Evolutionary conservation across 2,888 invertebrate genomes (phyloP).

Genomic region (Agrotis segetum): DNA sequence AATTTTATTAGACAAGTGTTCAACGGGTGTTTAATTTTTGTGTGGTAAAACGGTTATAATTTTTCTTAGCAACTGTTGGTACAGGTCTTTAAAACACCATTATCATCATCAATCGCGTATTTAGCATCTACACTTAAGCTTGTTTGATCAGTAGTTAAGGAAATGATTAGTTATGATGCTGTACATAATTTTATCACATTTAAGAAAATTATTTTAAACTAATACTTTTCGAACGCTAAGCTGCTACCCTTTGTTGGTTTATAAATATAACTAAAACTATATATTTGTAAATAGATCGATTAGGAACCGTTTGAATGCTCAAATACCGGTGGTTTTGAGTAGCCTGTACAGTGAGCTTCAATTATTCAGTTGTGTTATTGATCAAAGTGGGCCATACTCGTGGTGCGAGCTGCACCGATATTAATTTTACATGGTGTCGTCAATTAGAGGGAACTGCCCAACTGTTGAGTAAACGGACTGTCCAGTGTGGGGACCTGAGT

Average conservation of each 20-base stretch:
- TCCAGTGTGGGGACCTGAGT: background rate
- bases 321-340: background rate
- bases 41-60: too few species aligned
- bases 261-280: background rate
- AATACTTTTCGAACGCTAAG: background rate
- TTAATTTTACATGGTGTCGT: background rate
- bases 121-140: too few species aligned
- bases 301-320: background rate
- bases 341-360: background rate
- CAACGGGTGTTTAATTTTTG: too few species aligned
- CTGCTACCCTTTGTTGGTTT: background rate
- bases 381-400: background rate
- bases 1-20: too few species aligned
- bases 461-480: background rate
- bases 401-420: background rate
- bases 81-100: too few species aligned
- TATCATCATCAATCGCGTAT: too few species aligned
- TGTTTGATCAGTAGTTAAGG: too few species aligned
- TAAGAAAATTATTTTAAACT: too few species aligned
- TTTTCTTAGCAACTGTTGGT: too few species aligned
- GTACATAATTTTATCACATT: too few species aligned
- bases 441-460: background rate
- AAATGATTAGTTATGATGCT: too few species aligned
- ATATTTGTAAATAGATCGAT: slow-evolving; percentile 2
- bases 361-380: slow-evolving; percentile 18